These are phyloP conservation scores for Melanotus villosus DNA, from an alignment of 2,888 invertebrate species.

Conservation along the genomic window DNA sequence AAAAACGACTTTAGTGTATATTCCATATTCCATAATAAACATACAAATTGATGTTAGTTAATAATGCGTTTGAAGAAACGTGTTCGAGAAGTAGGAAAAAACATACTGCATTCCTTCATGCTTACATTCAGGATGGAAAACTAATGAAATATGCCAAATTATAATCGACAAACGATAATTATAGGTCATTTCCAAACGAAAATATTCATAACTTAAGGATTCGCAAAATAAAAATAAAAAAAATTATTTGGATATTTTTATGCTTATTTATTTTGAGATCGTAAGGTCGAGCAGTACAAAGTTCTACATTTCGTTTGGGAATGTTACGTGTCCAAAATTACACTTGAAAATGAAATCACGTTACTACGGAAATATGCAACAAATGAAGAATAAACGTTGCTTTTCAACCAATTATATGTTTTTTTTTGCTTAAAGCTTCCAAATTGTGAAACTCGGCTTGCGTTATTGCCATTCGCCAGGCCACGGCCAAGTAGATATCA, in stretches of 20 bases:
- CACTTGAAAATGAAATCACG: background rate
- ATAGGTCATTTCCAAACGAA: too few relatives aligned
- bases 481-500: conserved; percentile 47
- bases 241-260: background rate
- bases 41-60: too few relatives aligned
- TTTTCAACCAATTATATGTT: background rate
- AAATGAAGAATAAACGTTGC: background rate
- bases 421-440: conserved; percentile 1
- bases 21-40: too few relatives aligned
- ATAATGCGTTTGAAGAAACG: too few relatives aligned
- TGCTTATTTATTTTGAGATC: background rate
- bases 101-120: too few relatives aligned
- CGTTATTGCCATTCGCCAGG: conserved; percentile 25
- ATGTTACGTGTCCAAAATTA: background rate
- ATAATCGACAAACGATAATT: too few relatives aligned
- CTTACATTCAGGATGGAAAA: too few relatives aligned
- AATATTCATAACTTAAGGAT: too few relatives aligned
- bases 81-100: too few relatives aligned
- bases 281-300: conserved; percentile 3
- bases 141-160: too few relatives aligned
- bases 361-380: background rate
- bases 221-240: too few relatives aligned
- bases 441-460: conserved; percentile 13
- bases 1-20: too few relatives aligned
- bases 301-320: background rate